phyloP scores from a whole-genome alignment of 2,113 vertebrate genomes.

The Paracanthobrama guichenoti region DNA sequence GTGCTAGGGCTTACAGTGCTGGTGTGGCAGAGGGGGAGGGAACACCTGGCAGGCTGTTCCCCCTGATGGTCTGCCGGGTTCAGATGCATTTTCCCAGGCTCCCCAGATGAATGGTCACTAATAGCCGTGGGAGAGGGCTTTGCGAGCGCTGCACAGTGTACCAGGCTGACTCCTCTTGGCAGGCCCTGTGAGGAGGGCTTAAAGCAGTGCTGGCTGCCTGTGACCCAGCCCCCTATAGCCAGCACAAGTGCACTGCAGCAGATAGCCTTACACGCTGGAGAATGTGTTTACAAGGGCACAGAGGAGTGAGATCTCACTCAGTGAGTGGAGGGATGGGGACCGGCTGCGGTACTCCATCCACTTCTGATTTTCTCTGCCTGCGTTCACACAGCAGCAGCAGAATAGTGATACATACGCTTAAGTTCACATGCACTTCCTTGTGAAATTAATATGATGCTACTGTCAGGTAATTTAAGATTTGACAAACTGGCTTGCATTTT shows the following conservation, averaged over 20 bases:
- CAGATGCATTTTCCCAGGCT: constrained; percentile 88
- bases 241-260: constrained; percentile 74
- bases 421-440: background rate
- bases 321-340: constrained; percentile 13
- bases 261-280: constrained; percentile 77
- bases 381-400: background rate
- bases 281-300: constrained; percentile 68
- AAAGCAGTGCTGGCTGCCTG: constrained; percentile 71
- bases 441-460: background rate
- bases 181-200: constrained; percentile 76
- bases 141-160: constrained; percentile 70
- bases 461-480: background rate
- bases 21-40: constrained; percentile 70
- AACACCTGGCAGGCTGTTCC: constrained; percentile 81
- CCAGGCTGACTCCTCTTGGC: constrained; percentile 80
- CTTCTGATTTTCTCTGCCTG: background rate
- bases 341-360: background rate
- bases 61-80: constrained; percentile 75
- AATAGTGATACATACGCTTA: background rate
- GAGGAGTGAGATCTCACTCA: constrained; percentile 23
- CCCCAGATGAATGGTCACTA: constrained; percentile 79
- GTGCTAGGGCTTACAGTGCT: constrained; percentile 68
- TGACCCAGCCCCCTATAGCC: constrained; percentile 50
- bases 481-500: background rate
- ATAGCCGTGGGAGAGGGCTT: constrained; percentile 86